Evolutionary conservation across 2,113 vertebrate species (phyloP).

Genomic region (Mastomys natalensis): DNA sequence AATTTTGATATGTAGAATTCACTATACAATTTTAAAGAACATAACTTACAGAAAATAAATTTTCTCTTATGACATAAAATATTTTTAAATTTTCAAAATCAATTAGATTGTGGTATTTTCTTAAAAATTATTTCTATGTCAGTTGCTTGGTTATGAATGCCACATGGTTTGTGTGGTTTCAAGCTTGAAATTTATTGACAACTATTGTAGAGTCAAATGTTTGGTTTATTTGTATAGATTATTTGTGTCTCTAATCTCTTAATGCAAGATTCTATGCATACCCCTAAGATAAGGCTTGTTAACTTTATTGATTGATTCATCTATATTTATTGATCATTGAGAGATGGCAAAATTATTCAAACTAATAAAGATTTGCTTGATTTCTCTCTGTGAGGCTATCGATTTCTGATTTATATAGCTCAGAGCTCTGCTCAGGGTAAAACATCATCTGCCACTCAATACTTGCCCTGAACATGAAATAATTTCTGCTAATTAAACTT

Average conservation of each 20-base stretch:
- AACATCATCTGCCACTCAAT: neutral
- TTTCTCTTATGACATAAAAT: neutral
- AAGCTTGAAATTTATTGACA: slow-evolving; percentile 15
- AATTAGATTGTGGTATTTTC: neutral
- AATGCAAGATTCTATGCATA: neutral
- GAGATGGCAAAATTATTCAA: neutral
- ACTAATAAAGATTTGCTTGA: neutral
- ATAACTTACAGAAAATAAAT: neutral
- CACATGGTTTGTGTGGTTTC: neutral
- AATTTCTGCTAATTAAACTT: slow-evolving; percentile 10
- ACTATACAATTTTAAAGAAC: neutral
- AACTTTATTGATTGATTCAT: neutral
- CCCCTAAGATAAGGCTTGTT: neutral
- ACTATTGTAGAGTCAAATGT: neutral
- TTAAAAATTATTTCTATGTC: neutral
- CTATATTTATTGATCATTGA: neutral
- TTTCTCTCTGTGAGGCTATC: neutral
- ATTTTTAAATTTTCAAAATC: neutral
- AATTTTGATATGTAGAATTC: neutral
- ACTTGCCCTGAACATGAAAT: neutral
- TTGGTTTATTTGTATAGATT: slow-evolving; percentile 9
- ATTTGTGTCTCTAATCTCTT: neutral
- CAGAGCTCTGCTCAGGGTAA: neutral
- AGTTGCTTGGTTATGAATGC: neutral
- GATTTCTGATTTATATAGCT: neutral